These are phyloP conservation scores for Teleopsis dalmanni DNA, from an alignment of 1,140 invertebrate species.

Conservation along the genomic window DNA sequence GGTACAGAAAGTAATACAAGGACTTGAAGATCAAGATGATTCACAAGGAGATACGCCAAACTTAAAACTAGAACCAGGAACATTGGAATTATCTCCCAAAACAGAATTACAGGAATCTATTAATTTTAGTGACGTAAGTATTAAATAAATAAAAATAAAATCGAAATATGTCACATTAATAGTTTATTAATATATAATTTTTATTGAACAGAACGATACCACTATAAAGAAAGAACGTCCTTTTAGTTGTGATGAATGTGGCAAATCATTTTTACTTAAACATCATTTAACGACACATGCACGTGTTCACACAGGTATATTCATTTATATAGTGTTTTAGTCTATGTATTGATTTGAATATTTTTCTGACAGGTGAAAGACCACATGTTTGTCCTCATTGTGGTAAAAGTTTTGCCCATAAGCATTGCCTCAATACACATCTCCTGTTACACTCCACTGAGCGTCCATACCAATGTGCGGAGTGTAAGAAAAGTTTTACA, in stretches of 20 bases:
- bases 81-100: slow-evolving; percentile 44
- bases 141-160: slow-evolving; percentile 5
- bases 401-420: slow-evolving; percentile 77
- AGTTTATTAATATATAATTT: neutral
- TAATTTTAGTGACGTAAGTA: slow-evolving; percentile 42
- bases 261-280: slow-evolving; percentile 73
- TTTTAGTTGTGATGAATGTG: slow-evolving; percentile 72
- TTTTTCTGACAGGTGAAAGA: slow-evolving; percentile 53
- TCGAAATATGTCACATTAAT: neutral
- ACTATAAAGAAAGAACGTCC: slow-evolving; percentile 59
- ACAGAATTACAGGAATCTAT: slow-evolving; percentile 43
- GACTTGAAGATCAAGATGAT: slow-evolving; percentile 43
- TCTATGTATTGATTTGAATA: slow-evolving; percentile 1
- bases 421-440: slow-evolving; percentile 77
- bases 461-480: slow-evolving; percentile 70
- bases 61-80: slow-evolving; percentile 43
- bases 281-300: slow-evolving; percentile 74
- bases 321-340: slow-evolving; percentile 1
- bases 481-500: slow-evolving; percentile 82
- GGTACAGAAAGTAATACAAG: slow-evolving; percentile 45
- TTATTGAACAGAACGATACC: slow-evolving; percentile 26
- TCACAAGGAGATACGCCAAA: slow-evolving; percentile 40
- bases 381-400: slow-evolving; percentile 77
- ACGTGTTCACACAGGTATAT: slow-evolving; percentile 62
- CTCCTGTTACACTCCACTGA: slow-evolving; percentile 70